Evolutionary conservation across 1,140 invertebrate species (phyloP).

Genomic region (Drosophila ohnishii): DNA sequence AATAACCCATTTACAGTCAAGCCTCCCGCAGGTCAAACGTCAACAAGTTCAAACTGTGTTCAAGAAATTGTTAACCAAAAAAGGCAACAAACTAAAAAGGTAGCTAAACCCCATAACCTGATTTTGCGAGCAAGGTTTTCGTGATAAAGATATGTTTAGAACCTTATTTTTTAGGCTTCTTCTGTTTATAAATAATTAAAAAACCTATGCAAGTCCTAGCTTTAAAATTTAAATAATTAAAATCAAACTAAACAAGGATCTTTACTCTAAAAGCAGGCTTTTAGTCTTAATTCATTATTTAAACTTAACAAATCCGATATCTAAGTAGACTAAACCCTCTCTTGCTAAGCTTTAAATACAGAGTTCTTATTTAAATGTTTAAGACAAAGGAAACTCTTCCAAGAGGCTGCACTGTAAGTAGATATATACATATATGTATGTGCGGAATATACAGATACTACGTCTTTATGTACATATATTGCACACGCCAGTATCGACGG

Average conservation of each 20-base stretch:
- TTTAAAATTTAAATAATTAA: no score
- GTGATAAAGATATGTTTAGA: not conserved
- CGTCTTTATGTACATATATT: slow-evolving; percentile 20
- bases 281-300: no score
- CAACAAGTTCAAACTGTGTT: not conserved
- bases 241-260: no score
- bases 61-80: not conserved
- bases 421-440: not conserved
- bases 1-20: slow-evolving; percentile 31
- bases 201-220: no score
- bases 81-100: not conserved
- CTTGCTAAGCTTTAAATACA: not conserved
- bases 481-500: slow-evolving; percentile 18
- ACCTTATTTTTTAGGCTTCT: no score
- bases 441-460: slow-evolving; percentile 11
- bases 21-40: not conserved
- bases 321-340: no score
- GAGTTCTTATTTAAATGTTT: not conserved
- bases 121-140: not conserved
- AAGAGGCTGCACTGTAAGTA: slow-evolving; percentile 16
- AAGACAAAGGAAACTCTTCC: not conserved
- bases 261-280: no score
- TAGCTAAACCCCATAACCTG: not conserved
- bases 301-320: no score
- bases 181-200: not conserved